Conservation (phyloP, 2,113 vertebrate species). For the Crypturellus undulatus region DNA sequence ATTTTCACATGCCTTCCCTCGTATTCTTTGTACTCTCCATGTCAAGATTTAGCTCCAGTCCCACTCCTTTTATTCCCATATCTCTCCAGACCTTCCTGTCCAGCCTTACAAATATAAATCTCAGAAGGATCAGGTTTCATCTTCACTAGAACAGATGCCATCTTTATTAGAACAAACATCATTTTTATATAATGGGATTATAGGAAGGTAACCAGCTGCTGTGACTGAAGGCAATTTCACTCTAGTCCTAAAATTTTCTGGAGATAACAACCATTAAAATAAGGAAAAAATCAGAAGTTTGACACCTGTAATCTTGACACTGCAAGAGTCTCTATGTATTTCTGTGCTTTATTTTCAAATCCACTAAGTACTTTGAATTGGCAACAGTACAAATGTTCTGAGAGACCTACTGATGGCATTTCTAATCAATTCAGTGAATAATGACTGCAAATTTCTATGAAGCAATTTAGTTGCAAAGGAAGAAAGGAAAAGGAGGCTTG, state of each 20-base stretch:
- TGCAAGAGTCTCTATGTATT: background rate
- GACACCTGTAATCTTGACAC: constrained; percentile 1
- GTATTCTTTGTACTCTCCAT: background rate
- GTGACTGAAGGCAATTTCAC: background rate
- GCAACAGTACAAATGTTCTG: constrained; percentile 1
- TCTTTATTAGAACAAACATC: background rate
- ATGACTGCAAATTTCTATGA: constrained; percentile 45
- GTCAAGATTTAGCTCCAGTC: accelerated
- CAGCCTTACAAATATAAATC: background rate
- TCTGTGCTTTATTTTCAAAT: constrained; percentile 40
- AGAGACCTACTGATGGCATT: constrained; percentile 40
- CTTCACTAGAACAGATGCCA: background rate
- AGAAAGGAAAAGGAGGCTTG: background rate
- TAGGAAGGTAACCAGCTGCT: constrained; percentile 1
- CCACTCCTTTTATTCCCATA: background rate
- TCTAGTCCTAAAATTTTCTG: background rate
- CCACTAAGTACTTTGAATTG: background rate
- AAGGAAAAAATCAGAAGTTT: background rate
- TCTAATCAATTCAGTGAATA: constrained; percentile 46
- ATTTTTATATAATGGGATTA: constrained; percentile 10
- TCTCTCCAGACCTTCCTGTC: background rate
- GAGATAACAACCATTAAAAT: background rate
- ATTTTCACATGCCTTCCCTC: background rate
- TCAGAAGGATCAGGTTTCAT: background rate
- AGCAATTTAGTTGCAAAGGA: constrained; percentile 21